These are phyloP conservation scores for Malacoraja senta DNA, from an alignment of 2,797 vertebrate genomes.

Conservation along the genomic window DNA sequence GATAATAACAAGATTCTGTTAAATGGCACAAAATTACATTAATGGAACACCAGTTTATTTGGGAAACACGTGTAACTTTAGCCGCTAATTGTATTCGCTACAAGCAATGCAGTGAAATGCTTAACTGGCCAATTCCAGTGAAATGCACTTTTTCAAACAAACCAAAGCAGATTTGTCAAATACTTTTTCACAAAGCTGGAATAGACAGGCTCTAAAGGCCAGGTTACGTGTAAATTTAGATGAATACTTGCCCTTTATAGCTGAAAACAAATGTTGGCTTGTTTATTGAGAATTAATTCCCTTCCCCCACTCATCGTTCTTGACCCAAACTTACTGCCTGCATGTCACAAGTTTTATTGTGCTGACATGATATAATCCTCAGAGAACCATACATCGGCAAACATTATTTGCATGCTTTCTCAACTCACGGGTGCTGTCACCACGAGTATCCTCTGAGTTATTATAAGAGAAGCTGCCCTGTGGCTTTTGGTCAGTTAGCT, in stretches of 20 bases:
- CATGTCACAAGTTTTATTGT: constrained; percentile 23
- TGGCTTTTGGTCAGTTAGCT: constrained; percentile 45
- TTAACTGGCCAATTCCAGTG: background rate
- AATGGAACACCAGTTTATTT: background rate
- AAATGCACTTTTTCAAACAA: background rate
- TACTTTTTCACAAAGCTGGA: background rate
- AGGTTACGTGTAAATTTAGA: constrained; percentile 10
- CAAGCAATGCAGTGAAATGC: background rate
- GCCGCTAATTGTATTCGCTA: background rate
- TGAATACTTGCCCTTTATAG: constrained; percentile 27
- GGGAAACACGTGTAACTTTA: background rate
- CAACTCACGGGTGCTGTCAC: constrained; percentile 48
- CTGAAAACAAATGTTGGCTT: constrained; percentile 37
- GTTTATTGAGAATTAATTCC: constrained; percentile 30
- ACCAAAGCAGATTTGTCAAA: background rate
- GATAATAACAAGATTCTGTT: background rate
- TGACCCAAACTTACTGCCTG: constrained; percentile 6
- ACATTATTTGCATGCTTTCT: constrained; percentile 47
- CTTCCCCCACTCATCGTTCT: background rate
- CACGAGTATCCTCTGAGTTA: constrained; percentile 48
- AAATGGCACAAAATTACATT: background rate
- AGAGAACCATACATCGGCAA: constrained; percentile 29
- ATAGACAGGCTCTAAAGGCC: background rate
- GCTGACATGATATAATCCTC: constrained; percentile 36
- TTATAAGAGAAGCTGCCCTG: constrained; percentile 46